Conservation (phyloP, 2,113 vertebrate genomes). For the Malurus cyaneus region DNA sequence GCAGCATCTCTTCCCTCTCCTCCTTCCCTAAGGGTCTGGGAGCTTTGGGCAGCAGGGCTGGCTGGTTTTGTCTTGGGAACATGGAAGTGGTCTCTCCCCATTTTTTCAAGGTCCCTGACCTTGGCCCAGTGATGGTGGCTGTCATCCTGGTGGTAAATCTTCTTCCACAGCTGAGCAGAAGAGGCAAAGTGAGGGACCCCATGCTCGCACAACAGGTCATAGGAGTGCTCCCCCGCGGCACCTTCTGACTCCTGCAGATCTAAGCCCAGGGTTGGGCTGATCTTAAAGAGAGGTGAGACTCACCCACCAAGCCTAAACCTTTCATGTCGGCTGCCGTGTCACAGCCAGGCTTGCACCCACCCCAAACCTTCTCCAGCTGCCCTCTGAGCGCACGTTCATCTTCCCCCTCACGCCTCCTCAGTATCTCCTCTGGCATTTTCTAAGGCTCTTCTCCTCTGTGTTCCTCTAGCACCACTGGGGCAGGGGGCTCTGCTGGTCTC, state of each 20-base stretch:
- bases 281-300: not conserved
- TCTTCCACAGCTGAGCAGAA: fast-evolving
- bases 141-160: not conserved
- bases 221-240: not conserved
- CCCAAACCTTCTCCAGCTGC: not conserved
- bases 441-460: not conserved
- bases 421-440: not conserved
- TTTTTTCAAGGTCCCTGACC: not conserved
- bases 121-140: not conserved
- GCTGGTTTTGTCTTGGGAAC: not conserved
- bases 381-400: fast-evolving
- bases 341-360: not conserved
- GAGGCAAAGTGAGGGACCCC: not conserved
- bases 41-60: not conserved
- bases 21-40: not conserved
- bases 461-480: not conserved
- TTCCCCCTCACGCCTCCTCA: not conserved
- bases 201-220: not conserved
- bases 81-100: not conserved
- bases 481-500: not conserved
- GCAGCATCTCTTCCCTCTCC: not conserved
- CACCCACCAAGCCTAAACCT: not conserved
- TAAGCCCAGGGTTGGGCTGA: fast-evolving
- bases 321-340: fast-evolving
- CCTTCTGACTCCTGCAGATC: not conserved